Percentiles rank a stretch among this genome's conserved stretches.
Evolutionary conservation across 2,797 vertebrate species (phyloP).

Genomic region (Garrulus glandarius): DNA sequence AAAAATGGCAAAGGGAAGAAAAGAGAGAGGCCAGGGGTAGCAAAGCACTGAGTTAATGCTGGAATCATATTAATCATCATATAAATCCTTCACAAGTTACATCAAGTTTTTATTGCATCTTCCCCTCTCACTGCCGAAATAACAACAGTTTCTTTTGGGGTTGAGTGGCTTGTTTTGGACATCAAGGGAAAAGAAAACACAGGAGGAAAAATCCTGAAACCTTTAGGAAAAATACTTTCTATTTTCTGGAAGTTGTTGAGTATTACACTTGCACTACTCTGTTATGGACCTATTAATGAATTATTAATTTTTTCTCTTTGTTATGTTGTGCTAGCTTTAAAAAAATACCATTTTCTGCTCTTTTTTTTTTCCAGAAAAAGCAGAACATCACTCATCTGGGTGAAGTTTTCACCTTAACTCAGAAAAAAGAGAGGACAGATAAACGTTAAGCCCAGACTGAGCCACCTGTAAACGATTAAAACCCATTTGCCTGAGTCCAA

Average conservation of each 20-base stretch:
- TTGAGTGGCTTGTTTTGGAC: neutral
- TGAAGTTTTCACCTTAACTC: neutral
- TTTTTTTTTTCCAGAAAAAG: neutral
- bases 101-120: neutral
- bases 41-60: neutral
- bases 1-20: neutral
- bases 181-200: neutral
- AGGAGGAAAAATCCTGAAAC: neutral
- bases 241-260: neutral
- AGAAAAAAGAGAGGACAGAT: neutral
- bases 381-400: neutral
- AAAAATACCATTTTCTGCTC: neutral
- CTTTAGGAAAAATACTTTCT: accelerated
- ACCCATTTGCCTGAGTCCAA: neutral
- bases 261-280: neutral
- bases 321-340: neutral
- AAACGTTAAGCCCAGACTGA: accelerated
- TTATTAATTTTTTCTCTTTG: neutral
- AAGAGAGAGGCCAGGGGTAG: neutral
- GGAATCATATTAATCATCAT: neutral
- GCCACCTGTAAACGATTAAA: neutral
- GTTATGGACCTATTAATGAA: neutral
- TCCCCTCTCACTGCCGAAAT: neutral
- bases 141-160: neutral
- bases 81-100: neutral